Conservation (phyloP, 2,113 vertebrate species). For the Clinocottus analis region DNA sequence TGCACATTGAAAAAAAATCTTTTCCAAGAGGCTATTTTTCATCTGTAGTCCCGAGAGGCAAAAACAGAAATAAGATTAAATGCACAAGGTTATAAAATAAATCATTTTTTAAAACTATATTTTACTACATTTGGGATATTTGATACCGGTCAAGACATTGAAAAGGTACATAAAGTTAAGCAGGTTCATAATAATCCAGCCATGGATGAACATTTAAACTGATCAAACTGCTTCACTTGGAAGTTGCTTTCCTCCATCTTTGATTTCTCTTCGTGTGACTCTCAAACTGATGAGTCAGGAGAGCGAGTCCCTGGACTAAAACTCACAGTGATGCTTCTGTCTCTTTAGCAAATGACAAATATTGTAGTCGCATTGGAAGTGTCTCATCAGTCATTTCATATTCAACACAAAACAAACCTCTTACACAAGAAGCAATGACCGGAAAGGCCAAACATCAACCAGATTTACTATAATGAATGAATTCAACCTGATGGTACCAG, state of each 20-base stretch:
- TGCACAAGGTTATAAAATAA: too few relatives aligned
- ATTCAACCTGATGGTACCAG: too few relatives aligned
- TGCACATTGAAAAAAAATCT: too few relatives aligned
- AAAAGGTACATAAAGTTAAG: background rate
- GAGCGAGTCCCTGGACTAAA: background rate
- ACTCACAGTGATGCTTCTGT: background rate
- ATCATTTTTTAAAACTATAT: background rate
- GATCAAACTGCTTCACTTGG: too few relatives aligned
- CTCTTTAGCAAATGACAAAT: background rate
- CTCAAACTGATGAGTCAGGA: background rate
- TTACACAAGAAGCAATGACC: background rate
- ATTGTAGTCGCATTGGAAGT: background rate
- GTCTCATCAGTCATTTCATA: background rate
- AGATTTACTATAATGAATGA: background rate
- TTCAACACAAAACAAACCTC: background rate
- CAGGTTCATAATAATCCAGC: too few relatives aligned
- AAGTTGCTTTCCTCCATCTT: too few relatives aligned
- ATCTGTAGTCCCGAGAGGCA: too few relatives aligned
- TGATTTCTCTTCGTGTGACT: background rate
- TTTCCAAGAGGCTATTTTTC: too few relatives aligned
- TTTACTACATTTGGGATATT: background rate
- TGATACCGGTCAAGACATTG: background rate
- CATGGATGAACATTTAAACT: too few relatives aligned
- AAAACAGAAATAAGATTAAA: too few relatives aligned
- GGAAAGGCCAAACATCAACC: background rate